Evolutionary conservation across 2,888 invertebrate species (phyloP), one percentile per base, ranked within the genome.

Genomic region (Tetragonula carbonaria): DNA sequence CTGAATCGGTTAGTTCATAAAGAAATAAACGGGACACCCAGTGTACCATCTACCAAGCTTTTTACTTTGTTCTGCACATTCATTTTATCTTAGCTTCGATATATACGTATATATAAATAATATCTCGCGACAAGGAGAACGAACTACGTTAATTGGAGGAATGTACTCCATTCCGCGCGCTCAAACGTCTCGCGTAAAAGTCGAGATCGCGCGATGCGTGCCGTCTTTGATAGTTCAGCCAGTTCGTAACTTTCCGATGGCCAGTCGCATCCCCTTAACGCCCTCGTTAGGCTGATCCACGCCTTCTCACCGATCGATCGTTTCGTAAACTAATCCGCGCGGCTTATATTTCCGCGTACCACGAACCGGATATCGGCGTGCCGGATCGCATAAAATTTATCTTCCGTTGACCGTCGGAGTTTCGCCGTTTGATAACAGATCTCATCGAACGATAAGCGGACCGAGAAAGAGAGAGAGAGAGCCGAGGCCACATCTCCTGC

Each of bases 321-420:
- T 89, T 84, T 82, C 90, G 84, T 87, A 86, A 89, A 89, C 62
- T 74, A 85, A 84, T 59, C 51, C 33, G 57, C 70, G 59, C 45
- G 82, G 66, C 28, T 82, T 81, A 80, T 87, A 86, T 88, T 89
- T 87, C 88, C 87, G 79, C 82, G 82, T 75, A 72, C 79, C 16
- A 51, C 71, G 72, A 65, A 28, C 45, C 68, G 51, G 55, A 66
- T 88, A 88, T 89, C 88, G 72, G 65, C 16, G 77, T 59, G 72
- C 70, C 53, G 50, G 82, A 87, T 89, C 89, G 80, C 85, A 75
- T 84, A 63, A 86, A 89, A 79, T 89, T 78, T 71, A 84, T 89
- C 85, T 78, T 59, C 21, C 11, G 51, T 84, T 86, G 85, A 80
- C 77, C 77, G 79, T 87, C 89, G 38, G 70, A 23, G 57, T 84